Base-by-base conservation (phyloP, 1,140 invertebrate genomes). In the Phortica variegata region DNA sequence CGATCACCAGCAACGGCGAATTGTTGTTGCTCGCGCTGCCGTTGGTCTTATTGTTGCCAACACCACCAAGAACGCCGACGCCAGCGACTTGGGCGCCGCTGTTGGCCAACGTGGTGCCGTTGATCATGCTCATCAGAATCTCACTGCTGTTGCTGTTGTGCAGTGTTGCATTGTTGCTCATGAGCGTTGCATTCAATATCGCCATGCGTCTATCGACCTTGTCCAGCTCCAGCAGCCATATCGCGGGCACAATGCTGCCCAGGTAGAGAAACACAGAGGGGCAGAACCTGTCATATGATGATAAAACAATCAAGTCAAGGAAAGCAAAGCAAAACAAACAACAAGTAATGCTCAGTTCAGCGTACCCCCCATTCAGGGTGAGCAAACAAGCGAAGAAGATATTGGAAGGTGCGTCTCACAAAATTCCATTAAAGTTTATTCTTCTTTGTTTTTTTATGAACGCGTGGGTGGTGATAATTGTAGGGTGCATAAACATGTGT, bases 191-290 rank as follows among this genome's bases (percentile, higher is more conserved):
- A 21, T 63, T 61, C 23, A 45, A 56, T 13, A 19, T 31, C 8
- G 7, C 36, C 18, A 65, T 19, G 2, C 85, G 68, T 17, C 82
- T 80, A 44, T 88, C 87, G 4, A 91, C 85, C 76, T 91, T 90
- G 60, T 91, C 88, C 41, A 93, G 76, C 73, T 93, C 89, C 37
- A 93, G 70, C 1, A 92, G 78, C 89, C 89, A 91, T 70, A 91
- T 91, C 7, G 89, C 86, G 0, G 90, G 90, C 2, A 91, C 88
- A 36, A 90, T 86, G 60, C 87, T 87, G 31, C 84, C 84, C 18
- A 91, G 76, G 60, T 91, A 91, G 12, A 91, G 79, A 77, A 91
- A 91, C 0, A 92, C 89, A 2, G 88, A 91, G 15, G 90, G 89
- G 58, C 89, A 92, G 77, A 92, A 91, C 89, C 89, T 91, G 69